Base-by-base conservation (phyloP, 30 jellyfish, hydroid and myxozoan genomes). In the Chironex yamaguchii region DNA sequence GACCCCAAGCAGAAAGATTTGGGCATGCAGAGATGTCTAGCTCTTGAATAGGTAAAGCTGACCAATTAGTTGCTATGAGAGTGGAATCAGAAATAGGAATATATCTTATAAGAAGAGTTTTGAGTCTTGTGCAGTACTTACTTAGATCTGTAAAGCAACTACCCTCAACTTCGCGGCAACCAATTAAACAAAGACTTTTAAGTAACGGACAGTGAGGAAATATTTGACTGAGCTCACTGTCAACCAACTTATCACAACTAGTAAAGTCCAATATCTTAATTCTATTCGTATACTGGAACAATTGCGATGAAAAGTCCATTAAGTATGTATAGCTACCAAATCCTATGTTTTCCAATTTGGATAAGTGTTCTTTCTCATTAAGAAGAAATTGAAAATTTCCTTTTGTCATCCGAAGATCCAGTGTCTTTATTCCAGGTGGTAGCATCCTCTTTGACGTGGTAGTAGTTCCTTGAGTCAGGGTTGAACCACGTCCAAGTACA, bases 21-120 rank as follows among this genome's bases (percentile, higher is more conserved):
- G 97, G 99, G 67, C 99, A 94, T n/a, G 99, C 99, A 1, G 99
- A 94, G 4, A 94, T 90, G 27, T 94, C 99, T 4, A 94, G 92
- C 68, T 94, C 99, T 73, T 89, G 87, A 30, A 94, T 76, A 24
- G 94, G 92, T 11, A 92, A 66, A 33, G 48, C 66, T 22, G 52
- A 87, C 99, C 99, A 94, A 13, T 79, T 84, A 51, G 88, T 81
- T 2, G 84, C 90, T 24, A 87, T 34, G 22, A 94, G 76, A 3
- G 85, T 87, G 58, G 79, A 64, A 64, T 94, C 99, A 2, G 72
- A 67, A 22, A 94, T 77, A 29, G 95, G 97, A 21, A 89, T 36
- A 34, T 94, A 94, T 24, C 99, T 91, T 26, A 94, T 36, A 28
- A 94, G 87, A 17, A 94, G 87, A 4, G 99, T 94, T 53, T 68